Percentiles rank a stretch among this genome's conserved stretches.
Conservation (phyloP, 2,888 invertebrate species). For the Incurvaria masculella region DNA sequence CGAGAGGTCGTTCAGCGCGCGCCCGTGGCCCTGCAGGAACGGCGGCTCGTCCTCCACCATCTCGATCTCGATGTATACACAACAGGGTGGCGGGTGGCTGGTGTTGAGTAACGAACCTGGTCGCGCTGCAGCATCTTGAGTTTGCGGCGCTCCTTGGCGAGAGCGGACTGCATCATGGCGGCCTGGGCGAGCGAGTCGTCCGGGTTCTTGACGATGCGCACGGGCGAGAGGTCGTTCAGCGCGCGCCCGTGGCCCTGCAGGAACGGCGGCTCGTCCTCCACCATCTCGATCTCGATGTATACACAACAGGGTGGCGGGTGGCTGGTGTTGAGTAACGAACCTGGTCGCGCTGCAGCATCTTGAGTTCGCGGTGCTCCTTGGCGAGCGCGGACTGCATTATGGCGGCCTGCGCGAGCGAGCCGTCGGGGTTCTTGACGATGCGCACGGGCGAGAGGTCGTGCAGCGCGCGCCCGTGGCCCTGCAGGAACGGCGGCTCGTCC, state of each 20-base stretch:
- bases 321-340: too few relatives aligned
- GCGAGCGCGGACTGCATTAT: conserved; percentile 99
- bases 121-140: conserved; percentile 95
- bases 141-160: conserved; percentile 96
- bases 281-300: conserved; percentile 96
- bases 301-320: too few relatives aligned
- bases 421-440: conserved; percentile 99
- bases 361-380: conserved; percentile 94
- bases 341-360: conserved; percentile 92
- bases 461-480: conserved; percentile 87
- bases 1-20: conserved; percentile 87
- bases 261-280: conserved; percentile 98
- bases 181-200: conserved; percentile 98
- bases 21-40: conserved; percentile 90
- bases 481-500: conserved; percentile 96
- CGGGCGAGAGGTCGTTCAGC: conserved; percentile 89
- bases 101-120: too few relatives aligned
- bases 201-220: conserved; percentile 96
- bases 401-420: conserved; percentile 96
- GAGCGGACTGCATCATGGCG: conserved; percentile 99
- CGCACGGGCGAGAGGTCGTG: conserved; percentile 92
- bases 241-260: conserved; percentile 90
- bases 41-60: conserved; percentile 98
- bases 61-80: conserved; percentile 97
- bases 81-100: too few relatives aligned